These are phyloP conservation scores for Mormyrus lacerda DNA, from an alignment of 2,113 vertebrate species.

Conservation along the genomic window DNA sequence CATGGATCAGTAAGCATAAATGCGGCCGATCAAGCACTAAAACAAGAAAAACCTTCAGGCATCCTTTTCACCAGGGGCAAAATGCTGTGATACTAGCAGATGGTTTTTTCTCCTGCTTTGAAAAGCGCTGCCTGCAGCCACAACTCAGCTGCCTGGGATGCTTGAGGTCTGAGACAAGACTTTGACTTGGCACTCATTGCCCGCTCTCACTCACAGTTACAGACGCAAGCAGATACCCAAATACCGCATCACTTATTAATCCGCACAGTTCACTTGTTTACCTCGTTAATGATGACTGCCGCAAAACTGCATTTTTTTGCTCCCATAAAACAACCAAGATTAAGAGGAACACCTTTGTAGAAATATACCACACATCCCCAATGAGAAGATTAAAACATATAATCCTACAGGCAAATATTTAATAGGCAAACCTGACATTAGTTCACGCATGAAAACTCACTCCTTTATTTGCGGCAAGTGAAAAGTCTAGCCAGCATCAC, in stretches of 20 bases:
- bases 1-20: not conserved
- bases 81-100: not conserved
- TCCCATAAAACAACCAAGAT: not conserved
- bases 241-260: not conserved
- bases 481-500: not conserved
- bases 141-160: constrained; percentile 4
- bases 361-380: not conserved
- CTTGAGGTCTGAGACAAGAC: constrained; percentile 18
- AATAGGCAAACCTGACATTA: not conserved
- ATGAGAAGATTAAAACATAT: not conserved
- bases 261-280: not conserved
- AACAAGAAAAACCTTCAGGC: not conserved
- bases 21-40: not conserved
- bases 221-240: not conserved
- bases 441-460: not conserved
- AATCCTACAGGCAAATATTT: not conserved
- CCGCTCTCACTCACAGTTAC: not conserved
- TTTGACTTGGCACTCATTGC: not conserved
- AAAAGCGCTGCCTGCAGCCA: not conserved
- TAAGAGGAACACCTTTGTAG: not conserved
- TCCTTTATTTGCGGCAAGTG: not conserved
- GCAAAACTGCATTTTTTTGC: not conserved
- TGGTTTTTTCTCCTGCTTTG: not conserved
- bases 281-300: not conserved
- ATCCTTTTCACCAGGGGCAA: not conserved